Evolutionary conservation across 2,113 vertebrate species (phyloP).

Genomic region (Xenopus laevis): DNA sequence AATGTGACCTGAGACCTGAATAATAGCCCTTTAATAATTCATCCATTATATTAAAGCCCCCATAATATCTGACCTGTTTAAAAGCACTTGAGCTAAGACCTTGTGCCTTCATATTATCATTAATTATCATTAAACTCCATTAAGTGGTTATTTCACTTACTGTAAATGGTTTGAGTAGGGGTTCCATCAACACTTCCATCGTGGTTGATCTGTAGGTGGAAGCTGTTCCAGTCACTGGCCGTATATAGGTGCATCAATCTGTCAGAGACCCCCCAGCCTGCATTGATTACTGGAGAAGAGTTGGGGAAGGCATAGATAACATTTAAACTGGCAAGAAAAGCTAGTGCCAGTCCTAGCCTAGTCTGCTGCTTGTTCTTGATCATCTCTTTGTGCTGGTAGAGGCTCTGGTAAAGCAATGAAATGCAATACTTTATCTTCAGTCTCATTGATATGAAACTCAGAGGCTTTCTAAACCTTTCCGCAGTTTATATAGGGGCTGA

Average conservation of each 20-base stretch:
- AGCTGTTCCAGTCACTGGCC: conserved; percentile 66
- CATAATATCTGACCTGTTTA: too few relatives aligned
- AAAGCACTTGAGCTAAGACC: too few relatives aligned
- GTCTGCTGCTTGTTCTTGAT: conserved; percentile 22
- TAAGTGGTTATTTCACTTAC: conserved; percentile 63
- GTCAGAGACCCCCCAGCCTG: conserved; percentile 73
- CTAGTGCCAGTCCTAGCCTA: conserved; percentile 50
- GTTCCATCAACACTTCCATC: conserved; percentile 57
- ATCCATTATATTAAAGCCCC: too few relatives aligned
- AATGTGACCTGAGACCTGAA: too few relatives aligned
- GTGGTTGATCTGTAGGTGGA: conserved; percentile 82
- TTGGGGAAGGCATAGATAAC: conserved; percentile 51
- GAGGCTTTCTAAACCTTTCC: conserved; percentile 48
- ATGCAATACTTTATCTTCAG: conserved; percentile 37
- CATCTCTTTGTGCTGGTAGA: conserved; percentile 37
- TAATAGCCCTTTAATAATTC: too few relatives aligned
- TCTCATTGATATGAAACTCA: conserved; percentile 41
- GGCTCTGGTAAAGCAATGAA: conserved; percentile 28
- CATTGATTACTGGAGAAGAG: conserved; percentile 65
- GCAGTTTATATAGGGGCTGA: conserved; percentile 64
- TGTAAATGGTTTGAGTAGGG: conserved; percentile 68
- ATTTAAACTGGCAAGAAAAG: conserved; percentile 52
- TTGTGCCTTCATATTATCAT: too few relatives aligned
- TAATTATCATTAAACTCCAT: too few relatives aligned
- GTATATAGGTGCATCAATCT: conserved; percentile 77